Conservation (phyloP, 1,140 invertebrate species). For the Hylyphantes graminicola region DNA sequence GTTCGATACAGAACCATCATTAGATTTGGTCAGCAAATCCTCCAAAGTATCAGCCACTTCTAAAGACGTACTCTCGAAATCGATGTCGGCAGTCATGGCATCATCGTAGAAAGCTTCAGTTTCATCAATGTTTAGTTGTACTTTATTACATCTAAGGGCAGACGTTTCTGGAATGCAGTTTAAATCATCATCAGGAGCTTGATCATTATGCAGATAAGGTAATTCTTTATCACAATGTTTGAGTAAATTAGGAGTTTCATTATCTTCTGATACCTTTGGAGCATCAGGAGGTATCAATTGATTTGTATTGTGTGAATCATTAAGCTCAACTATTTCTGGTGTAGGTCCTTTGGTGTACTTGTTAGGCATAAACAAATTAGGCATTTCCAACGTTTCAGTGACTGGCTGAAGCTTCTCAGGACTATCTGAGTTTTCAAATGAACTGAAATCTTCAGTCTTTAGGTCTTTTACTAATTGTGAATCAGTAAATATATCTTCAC, state of each 20-base stretch:
- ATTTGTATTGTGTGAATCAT: background rate
- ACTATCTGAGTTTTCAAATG: background rate
- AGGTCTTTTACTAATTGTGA: too few relatives aligned
- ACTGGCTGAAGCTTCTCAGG: background rate
- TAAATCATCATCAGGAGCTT: background rate
- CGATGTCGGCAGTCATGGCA: slow-evolving; percentile 16
- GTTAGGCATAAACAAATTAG: background rate
- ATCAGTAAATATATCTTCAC: too few relatives aligned
- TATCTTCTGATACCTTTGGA: background rate
- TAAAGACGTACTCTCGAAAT: slow-evolving; percentile 11
- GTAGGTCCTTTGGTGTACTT: background rate
- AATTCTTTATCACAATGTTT: background rate
- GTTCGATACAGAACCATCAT: background rate
- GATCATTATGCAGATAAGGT: background rate
- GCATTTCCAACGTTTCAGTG: background rate
- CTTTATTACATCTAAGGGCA: background rate
- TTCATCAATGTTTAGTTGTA: background rate
- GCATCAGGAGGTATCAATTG: background rate
- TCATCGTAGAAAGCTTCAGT: background rate
- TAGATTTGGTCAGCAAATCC: background rate
- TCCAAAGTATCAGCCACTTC: slow-evolving; percentile 7
- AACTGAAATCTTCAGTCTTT: background rate
- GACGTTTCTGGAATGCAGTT: background rate
- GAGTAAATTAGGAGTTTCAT: slow-evolving; percentile 20
- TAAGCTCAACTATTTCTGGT: background rate